Evolutionary conservation across 2,888 invertebrate genomes (phyloP), one percentile per base, ranked within the genome.

Genomic region (Drosophila rellima): DNA sequence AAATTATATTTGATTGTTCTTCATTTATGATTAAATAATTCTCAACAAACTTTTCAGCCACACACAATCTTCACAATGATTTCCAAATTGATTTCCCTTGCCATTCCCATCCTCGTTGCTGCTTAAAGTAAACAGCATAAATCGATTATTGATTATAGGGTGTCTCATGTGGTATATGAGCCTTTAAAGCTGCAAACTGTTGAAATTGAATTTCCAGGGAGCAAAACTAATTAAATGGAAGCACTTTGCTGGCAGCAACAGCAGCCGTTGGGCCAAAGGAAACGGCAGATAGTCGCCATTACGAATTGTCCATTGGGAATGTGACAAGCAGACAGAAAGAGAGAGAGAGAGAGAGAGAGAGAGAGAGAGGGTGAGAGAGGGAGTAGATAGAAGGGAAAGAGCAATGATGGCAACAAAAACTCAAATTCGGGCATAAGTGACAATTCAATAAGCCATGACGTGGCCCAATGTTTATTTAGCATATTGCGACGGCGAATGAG

Each of bases 391-490:
- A n/a, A 37, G 39, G 7, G 35, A 60, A 33, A 3, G 10, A 35
- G 35, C 10, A 33, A 31, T 7, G 17, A 37, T 72, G 78, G 79
- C 81, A 81, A 79, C 74, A 83, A 69, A 82, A 82, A 83, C 85
- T 85, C 72, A 71, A 82, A 84, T 87, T 88, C 84, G 84, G 84
- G 84, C 84, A 82, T 91, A 86, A 90, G 90, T 90, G 91, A 91
- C 91, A 91, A 91, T 91, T 91, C 91, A 91, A 91, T 91, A 91
- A 91, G 91, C 91, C 91, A 90, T 90, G 89, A 86, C 89, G 87
- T 85, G 85, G 83, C 81, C 84, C 82, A 89, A 87, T 91, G 90
- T 91, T 91, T 91, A 89, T 87, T 91, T 91, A 91, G 88, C 89
- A 88, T 89, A 90, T 87, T 82, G 89, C 82, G 87, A 80, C 86